Base-by-base conservation (phyloP, 2,888 invertebrate species). In the Dynastes grantii region DNA sequence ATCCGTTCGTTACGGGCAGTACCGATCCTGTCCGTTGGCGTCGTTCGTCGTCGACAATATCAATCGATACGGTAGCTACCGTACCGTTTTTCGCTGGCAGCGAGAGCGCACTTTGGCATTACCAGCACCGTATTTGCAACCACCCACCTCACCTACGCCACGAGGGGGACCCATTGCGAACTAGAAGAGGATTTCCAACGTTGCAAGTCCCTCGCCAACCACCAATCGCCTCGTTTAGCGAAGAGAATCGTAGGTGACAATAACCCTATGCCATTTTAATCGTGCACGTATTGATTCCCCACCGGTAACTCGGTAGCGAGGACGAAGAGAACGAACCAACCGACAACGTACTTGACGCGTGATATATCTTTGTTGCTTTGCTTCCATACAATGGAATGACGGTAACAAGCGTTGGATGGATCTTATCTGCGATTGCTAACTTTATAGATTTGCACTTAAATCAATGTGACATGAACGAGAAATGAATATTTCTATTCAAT, bases 261-360 rank as follows among this genome's bases (percentile, higher is more conserved):
- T 53, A 76, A 61, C 71, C 71, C 70, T 29, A 77, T 77, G 77
- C 70, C 77, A 77, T 77, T 77, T 77, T 51, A 64, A 77, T 63
- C 70, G 58, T 40, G n/a, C 37, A 16, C 13, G 71, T 77, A 77
- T 77, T 71, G 77, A 77, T 77, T 71, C 55, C n/a, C 11, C 8
- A 8, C 5, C 13, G 13, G 5, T 16, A n/a, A 58, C 55, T 22
- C 22, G 22, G 55, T 22, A 5, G 22, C 55, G n/a, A 22, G 22
- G 9, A 16, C 55, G 8, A 58, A 22, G 2, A 58, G 22, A n/a
- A 55, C 51, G 53, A 53, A 53, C 53, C 5, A 53, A 16, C 16
- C 5, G 16, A 53, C 53, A 53, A 45, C 2, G 45, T 8, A 45
- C 11, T 45, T 45, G 8, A 9, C 6, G 45, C 11, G 11, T 45